These are phyloP conservation scores for Hyaena hyaena DNA, from an alignment of 2,113 vertebrate species.

Conservation along the genomic window DNA sequence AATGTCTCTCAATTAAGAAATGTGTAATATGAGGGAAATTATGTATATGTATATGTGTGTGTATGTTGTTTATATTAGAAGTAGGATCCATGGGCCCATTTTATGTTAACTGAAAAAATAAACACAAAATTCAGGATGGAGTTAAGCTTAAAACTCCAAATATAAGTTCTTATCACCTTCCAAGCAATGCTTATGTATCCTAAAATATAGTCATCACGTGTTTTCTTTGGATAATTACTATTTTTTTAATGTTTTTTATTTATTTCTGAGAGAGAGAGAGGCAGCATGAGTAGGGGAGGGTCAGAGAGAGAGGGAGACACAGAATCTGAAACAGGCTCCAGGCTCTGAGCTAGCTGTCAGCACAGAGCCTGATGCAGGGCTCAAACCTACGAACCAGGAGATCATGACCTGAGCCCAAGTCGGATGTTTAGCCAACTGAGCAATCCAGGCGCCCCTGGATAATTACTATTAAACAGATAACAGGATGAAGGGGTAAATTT, in stretches of 20 bases:
- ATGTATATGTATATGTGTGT: not conserved
- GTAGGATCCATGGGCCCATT: not conserved
- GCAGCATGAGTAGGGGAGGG: too few relatives aligned
- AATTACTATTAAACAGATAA: constrained; percentile 12
- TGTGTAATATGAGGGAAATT: not conserved
- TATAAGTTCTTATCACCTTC: not conserved
- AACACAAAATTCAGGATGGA: not conserved
- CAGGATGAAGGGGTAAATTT: not conserved
- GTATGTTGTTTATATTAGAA: not conserved
- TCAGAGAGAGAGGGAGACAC: too few relatives aligned
- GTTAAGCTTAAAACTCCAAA: not conserved
- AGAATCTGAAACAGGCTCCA: too few relatives aligned
- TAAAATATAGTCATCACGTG: not conserved
- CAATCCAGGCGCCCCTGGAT: not conserved
- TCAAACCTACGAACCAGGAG: too few relatives aligned
- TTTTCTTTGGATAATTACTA: not conserved
- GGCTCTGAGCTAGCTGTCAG: too few relatives aligned
- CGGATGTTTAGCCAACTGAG: too few relatives aligned
- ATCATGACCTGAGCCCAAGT: too few relatives aligned
- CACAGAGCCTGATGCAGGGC: too few relatives aligned
- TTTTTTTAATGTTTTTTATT: not conserved
- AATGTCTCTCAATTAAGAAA: not conserved
- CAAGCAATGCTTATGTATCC: not conserved
- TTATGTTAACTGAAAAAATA: not conserved
- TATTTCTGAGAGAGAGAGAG: too few relatives aligned